A percentile compares a stretch with the other conserved stretches of the same genome.
phyloP scores from a whole-genome alignment of 2,888 invertebrate species.

The Lithophane socia region DNA sequence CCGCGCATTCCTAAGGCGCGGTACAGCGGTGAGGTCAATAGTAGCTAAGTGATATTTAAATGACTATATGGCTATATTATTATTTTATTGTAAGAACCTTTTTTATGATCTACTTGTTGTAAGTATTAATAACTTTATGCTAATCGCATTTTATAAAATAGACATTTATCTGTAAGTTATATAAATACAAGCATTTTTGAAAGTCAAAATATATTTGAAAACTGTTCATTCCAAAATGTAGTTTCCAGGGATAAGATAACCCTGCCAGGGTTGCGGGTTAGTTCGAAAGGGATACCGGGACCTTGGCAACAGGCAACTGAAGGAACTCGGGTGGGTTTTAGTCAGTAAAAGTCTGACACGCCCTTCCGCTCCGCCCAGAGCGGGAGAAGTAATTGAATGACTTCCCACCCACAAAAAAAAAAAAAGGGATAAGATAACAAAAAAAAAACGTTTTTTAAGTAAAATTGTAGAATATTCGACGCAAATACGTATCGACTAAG shows the following conservation, averaged over 20 bases:
- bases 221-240: background rate
- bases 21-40: background rate
- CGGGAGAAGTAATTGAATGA: no score
- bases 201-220: background rate
- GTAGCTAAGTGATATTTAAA: background rate
- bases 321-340: no score
- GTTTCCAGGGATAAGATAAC: background rate
- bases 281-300: no score
- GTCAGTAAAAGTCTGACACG: no score
- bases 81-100: background rate
- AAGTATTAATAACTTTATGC: background rate
- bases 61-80: background rate
- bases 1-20: no score
- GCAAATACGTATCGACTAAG: background rate
- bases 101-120: background rate
- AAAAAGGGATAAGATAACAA: background rate
- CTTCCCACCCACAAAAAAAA: no score
- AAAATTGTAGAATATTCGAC: background rate
- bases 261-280: no score
- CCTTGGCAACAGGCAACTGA: no score
- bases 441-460: background rate
- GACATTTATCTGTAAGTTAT: background rate
- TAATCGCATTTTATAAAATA: constrained; percentile 4
- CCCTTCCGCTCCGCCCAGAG: no score
- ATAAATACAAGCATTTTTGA: background rate